Conservation (phyloP, 2,888 invertebrate species). For the Disparrhopalites patrizii region DNA sequence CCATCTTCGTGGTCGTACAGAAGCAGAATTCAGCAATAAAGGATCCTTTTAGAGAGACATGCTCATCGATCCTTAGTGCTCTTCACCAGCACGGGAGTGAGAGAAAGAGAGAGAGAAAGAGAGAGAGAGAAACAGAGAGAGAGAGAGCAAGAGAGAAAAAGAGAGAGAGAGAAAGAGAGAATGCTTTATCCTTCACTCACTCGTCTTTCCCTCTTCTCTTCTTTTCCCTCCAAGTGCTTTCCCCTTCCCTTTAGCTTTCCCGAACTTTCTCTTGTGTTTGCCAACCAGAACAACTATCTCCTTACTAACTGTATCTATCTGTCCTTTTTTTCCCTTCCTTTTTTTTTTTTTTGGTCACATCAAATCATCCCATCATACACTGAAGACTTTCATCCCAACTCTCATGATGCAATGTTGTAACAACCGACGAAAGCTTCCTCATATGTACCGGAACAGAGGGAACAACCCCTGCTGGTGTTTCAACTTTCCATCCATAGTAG, state of each 20-base stretch:
- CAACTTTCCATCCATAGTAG: background rate
- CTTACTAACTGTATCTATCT: background rate
- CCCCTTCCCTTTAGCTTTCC: constrained; percentile 12
- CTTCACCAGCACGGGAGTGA: constrained; percentile 2
- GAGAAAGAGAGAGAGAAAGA: no score
- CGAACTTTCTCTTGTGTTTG: constrained; percentile 26
- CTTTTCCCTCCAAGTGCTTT: constrained; percentile 7
- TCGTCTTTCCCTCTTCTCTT: background rate
- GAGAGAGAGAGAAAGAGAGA: no score
- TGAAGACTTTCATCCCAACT: constrained; percentile 21
- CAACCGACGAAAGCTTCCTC: constrained; percentile 10
- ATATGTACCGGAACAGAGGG: constrained; percentile 4
- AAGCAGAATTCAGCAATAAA: constrained; percentile 28
- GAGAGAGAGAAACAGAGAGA: no score
- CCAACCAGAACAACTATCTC: constrained; percentile 16
- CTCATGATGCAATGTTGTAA: constrained; percentile 12
- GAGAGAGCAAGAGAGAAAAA: no score
- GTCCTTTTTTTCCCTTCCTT: constrained; percentile 1
- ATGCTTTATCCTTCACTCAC: constrained; percentile 1
- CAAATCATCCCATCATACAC: constrained; percentile 23
- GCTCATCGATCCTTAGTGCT: constrained; percentile 29
- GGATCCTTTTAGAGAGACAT: constrained; percentile 24
- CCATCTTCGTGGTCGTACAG: constrained; percentile 25
- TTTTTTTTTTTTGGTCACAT: constrained; percentile 14
- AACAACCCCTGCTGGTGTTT: constrained; percentile 7